Evolutionary conservation across 2,797 vertebrate genomes (phyloP).

Genomic region (Macropus fuliginosus): DNA sequence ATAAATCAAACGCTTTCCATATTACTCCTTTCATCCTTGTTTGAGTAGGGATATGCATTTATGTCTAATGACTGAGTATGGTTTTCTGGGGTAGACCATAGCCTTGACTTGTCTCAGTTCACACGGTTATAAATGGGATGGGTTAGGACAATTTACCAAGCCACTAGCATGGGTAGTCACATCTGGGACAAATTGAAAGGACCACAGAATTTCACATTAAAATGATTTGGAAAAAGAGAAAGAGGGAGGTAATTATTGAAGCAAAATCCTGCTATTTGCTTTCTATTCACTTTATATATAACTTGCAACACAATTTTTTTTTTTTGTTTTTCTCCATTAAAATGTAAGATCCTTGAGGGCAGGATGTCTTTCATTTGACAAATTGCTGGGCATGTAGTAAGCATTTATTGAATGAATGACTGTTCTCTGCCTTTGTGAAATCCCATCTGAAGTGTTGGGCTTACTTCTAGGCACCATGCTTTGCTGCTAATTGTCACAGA

Average conservation of each 20-base stretch:
- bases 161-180: background rate
- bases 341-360: background rate
- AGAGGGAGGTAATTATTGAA: background rate
- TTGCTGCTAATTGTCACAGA: background rate
- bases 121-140: background rate
- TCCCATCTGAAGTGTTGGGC: background rate
- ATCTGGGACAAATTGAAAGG: background rate
- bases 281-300: background rate
- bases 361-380: background rate
- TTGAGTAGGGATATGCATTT: conserved; percentile 9
- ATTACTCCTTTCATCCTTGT: conserved; percentile 35
- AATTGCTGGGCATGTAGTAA: background rate
- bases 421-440: background rate
- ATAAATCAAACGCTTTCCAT: conserved; percentile 6
- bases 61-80: background rate
- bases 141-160: conserved; percentile 1
- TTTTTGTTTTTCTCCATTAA: background rate
- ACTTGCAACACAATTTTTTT: background rate
- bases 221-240: background rate
- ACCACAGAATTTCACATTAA: conserved; percentile 28
- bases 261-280: background rate
- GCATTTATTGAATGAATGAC: background rate
- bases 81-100: conserved; percentile 46
- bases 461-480: background rate
- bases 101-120: conserved; percentile 24